A percentile compares a stretch with the other conserved stretches of the same genome.
phyloP scores from a whole-genome alignment of 2,113 vertebrate genomes.

The Beaufortia kweichowensis region DNA sequence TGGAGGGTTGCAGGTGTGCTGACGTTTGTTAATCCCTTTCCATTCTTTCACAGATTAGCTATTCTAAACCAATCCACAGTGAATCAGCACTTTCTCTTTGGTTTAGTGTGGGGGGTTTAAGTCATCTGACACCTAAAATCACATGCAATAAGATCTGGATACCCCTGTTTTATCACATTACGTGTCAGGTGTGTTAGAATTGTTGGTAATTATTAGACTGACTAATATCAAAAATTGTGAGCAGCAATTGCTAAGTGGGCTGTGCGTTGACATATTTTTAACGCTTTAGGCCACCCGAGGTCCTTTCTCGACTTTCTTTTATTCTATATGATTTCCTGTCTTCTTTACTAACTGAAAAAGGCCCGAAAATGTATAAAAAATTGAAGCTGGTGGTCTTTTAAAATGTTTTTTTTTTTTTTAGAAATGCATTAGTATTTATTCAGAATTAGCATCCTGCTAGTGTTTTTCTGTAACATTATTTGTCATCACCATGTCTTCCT shows the following conservation, averaged over 20 bases:
- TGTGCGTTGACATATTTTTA: too few relatives aligned
- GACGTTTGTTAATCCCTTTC: conserved; percentile 68
- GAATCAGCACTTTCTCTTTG: conserved; percentile 77
- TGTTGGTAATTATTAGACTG: background rate
- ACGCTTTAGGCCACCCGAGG: too few relatives aligned
- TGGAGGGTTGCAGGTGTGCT: conserved; percentile 55
- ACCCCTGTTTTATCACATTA: conserved; percentile 7
- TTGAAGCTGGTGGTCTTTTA: too few relatives aligned
- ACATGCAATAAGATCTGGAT: conserved; percentile 37
- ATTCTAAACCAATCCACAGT: conserved; percentile 70
- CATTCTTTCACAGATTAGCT: conserved; percentile 74
- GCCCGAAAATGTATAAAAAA: too few relatives aligned
- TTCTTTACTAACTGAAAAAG: too few relatives aligned
- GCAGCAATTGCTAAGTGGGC: too few relatives aligned
- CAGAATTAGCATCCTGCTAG: too few relatives aligned
- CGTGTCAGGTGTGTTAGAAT: background rate
- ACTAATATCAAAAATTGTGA: too few relatives aligned
- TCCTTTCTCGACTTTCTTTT: too few relatives aligned
- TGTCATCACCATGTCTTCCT: background rate
- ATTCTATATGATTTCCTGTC: too few relatives aligned
- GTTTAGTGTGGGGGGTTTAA: conserved; percentile 27
- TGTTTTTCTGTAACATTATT: background rate
- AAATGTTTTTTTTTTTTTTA: too few relatives aligned
- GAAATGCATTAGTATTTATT: too few relatives aligned
- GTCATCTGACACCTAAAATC: conserved; percentile 47